Base-by-base conservation (phyloP, 2,113 vertebrate genomes). In the Tyto alba region DNA sequence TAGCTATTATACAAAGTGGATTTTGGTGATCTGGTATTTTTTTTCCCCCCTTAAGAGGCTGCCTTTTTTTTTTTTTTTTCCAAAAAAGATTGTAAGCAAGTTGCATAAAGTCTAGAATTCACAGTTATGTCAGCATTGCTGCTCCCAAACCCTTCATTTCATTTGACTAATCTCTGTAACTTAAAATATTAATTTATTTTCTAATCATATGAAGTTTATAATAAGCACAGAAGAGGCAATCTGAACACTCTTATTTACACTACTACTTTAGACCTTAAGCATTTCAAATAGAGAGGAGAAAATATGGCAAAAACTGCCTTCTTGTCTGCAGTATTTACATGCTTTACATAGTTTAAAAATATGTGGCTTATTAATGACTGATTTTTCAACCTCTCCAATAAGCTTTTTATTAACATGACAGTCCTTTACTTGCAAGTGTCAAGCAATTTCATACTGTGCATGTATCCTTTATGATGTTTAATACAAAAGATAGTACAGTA, bases 291-390 rank as follows among this genome's bases (percentile, higher is more conserved):
- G 67, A 36, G 81, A 94, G 57, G 41, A 96, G 88, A 96, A 98
- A 97, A 97, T 96, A 97, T 32, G 91, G 88, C 95, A 81, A 89
- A 92, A 50, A 64, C 96, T 80, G 90, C 89, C 93, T 47, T 85
- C 96, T 88, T 96, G 97, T 96, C 97, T 84, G 30, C 78, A 60
- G 87, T 91, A 97, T 96, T 97, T 96, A 97, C 97, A 97, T 97
- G 97, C 96, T 95, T 96, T 98, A 97, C 98, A 96, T 97, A 98
- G 85, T 92, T 95, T 96, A 89, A 97, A 98, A 98, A 98, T 97
- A 98, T 93, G 97, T 96, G 69, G 98, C 98, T 98, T 98, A 98
- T 98, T 98, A 98, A 97, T 43, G 93, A 96, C 94, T 80, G 96
- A 89, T 97, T 97, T 91, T 94, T 97, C 97, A 94, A 7, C 97